A percentile compares a stretch with the other conserved stretches of the same genome.
Evolutionary conservation across 1,140 invertebrate species (phyloP).

Genomic region (Aphelenchoides avenae): DNA sequence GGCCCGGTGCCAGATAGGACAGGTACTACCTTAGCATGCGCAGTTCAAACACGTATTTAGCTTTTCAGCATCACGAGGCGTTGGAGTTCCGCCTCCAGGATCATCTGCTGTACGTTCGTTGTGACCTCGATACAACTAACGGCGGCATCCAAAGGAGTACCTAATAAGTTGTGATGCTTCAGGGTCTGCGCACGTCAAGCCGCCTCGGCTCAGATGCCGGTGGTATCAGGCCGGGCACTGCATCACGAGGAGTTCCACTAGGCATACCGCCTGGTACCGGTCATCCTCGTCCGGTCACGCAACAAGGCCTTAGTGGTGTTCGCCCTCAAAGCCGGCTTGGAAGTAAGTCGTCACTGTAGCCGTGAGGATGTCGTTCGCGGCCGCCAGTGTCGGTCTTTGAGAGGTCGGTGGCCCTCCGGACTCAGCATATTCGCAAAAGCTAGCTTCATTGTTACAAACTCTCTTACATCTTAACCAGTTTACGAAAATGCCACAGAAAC

Average conservation of each 20-base stretch:
- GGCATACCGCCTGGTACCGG: slow-evolving; percentile 17
- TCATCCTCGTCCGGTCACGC: slow-evolving; percentile 25
- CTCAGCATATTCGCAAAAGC: too few relatives aligned
- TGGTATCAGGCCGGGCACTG: slow-evolving; percentile 13
- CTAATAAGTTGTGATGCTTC: slow-evolving; percentile 12
- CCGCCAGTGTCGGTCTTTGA: too few relatives aligned
- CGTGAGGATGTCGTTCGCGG: background rate
- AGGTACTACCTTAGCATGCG: background rate
- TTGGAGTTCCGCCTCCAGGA: background rate
- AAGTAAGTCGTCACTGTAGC: slow-evolving; percentile 28
- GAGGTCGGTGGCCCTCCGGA: too few relatives aligned
- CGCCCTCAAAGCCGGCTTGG: slow-evolving; percentile 25
- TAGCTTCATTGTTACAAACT: too few relatives aligned
- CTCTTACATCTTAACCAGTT: too few relatives aligned
- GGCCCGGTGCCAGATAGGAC: slow-evolving; percentile 6
- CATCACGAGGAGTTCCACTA: background rate
- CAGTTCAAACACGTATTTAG: background rate
- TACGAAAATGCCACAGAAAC: background rate
- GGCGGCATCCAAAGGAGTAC: background rate
- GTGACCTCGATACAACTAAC: background rate
- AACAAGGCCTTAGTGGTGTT: slow-evolving; percentile 31
- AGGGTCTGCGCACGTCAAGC: background rate
- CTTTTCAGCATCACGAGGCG: slow-evolving; percentile 5
- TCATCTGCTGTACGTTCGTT: background rate
- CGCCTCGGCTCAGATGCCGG: slow-evolving; percentile 8